Conservation (phyloP, 23 tunicate species). For the Trididemnum nubilum region DNA sequence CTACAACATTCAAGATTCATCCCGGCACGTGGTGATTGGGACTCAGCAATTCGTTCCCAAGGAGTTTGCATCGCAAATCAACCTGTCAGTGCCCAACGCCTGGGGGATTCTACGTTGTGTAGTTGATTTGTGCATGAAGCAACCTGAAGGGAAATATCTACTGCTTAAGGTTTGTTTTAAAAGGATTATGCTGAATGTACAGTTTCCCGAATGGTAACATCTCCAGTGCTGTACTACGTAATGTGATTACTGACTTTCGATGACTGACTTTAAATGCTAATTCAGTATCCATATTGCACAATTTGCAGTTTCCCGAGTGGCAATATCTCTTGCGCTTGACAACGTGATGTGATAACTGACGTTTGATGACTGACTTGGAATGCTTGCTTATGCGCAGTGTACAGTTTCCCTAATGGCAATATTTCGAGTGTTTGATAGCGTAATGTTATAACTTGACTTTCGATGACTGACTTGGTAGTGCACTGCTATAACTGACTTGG, state of each 20-base stretch:
- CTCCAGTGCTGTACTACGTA: neutral
- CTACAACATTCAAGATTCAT: conserved; percentile 80
- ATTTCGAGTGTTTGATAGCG: too few relatives aligned
- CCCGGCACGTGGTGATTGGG: conserved; percentile 75
- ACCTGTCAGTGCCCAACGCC: conserved; percentile 80
- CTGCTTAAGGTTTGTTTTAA: conserved; percentile 82
- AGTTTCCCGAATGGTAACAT: neutral
- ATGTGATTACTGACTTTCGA: neutral
- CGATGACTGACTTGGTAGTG: too few relatives aligned
- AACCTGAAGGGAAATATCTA: conserved; percentile 91
- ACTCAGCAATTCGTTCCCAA: conserved; percentile 94
- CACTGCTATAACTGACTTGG: too few relatives aligned
- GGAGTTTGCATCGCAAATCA: conserved; percentile 94
- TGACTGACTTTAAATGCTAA: neutral
- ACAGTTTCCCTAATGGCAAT: too few relatives aligned
- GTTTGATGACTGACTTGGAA: too few relatives aligned
- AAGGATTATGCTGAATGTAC: too few relatives aligned
- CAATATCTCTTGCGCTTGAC: too few relatives aligned
- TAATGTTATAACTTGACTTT: too few relatives aligned
- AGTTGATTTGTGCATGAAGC: conserved; percentile 94
- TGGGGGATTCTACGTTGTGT: conserved; percentile 97
- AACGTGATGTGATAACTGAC: too few relatives aligned
- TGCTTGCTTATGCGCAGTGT: too few relatives aligned
- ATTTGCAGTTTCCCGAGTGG: too few relatives aligned
- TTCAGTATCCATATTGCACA: too few relatives aligned